Base-by-base conservation (phyloP, 2,888 invertebrate genomes). In the Polylopha cassiicola region DNA sequence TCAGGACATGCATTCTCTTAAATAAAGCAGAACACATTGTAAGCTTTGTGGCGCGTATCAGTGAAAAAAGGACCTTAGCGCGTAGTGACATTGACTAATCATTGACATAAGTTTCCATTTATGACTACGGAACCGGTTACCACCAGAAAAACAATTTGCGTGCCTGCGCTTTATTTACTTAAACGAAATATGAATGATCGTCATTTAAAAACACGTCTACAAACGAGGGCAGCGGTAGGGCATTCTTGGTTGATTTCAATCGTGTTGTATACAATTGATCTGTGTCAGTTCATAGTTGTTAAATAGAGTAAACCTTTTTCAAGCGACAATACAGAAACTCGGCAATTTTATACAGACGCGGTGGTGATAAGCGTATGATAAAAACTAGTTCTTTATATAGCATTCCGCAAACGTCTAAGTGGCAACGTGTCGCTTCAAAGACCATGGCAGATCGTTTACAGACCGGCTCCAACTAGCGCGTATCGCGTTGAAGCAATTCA, bases 31-130 rank as follows among this genome's bases (percentile, higher is more conserved):
- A n/a, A 15, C 21, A 28, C 24, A 36, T 29, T 24, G 24, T 20
- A 27, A 15, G 30, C 14, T n/a, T 22, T 32, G 33, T 30, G 24
- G 16, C 30, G 9, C 9, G 14, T 51, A 44, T 47, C 47, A 45
- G 45, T 44, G 46, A 49, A 43, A 48, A 43, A 41, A 53, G 56
- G 51, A 55, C 52, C 57, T 55, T 32, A 32, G 29, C n/a, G 17
- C 53, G 57, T 60, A 55, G 44, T 64, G 73, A 70, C 74, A 62
- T 62, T 74, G 73, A 77, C 68, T 55, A 64, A 73, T 73, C 60
- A 66, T 69, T 65, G 61, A 59, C 65, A 59, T 55, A 43, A 42
- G 50, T 58, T 46, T 52, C 53, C 54, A 54, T 54, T 16, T 4
- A 18, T 15, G 20, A 15, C 20, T 11, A 33, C 17, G 11, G 34